Evolutionary conservation across 2,888 invertebrate genomes (phyloP).

Genomic region (Brachypalpus laphriformis): DNA sequence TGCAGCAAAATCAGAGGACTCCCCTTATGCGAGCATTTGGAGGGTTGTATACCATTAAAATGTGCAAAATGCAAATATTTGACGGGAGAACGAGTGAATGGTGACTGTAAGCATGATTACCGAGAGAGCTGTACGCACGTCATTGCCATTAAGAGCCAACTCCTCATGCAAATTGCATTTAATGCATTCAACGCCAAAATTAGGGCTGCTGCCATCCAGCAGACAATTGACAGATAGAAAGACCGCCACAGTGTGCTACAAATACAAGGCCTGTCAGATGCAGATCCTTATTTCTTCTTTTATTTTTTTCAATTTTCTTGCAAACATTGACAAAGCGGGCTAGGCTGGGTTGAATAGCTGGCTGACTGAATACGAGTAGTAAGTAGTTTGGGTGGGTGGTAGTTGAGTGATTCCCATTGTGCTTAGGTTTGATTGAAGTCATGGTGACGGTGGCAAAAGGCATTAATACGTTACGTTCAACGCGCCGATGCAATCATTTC

Average conservation of each 20-base stretch:
- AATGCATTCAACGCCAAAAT: conserved; percentile 49
- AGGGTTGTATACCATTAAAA: conserved; percentile 37
- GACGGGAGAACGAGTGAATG: conserved; percentile 45
- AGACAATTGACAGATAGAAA: conserved; percentile 36
- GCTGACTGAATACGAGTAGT: neutral
- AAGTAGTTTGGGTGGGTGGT: too few relatives aligned
- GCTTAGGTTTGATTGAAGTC: conserved; percentile 26
- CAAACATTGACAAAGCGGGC: conserved; percentile 29
- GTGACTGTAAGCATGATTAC: conserved; percentile 55
- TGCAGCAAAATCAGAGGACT: conserved; percentile 12
- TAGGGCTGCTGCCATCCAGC: conserved; percentile 27
- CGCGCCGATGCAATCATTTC: conserved; percentile 23
- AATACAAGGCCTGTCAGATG: conserved; percentile 31
- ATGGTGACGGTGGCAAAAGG: conserved; percentile 11
- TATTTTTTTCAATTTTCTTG: conserved; percentile 16
- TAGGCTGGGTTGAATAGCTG: neutral
- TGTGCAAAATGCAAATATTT: conserved; percentile 64
- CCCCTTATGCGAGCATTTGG: neutral
- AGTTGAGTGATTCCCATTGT: conserved; percentile 8
- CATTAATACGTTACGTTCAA: conserved; percentile 27
- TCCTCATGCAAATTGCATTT: conserved; percentile 52
- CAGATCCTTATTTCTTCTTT: neutral
- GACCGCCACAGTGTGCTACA: neutral
- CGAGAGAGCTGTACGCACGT: conserved; percentile 39
- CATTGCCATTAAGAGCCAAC: conserved; percentile 53